Percentiles rank a stretch among this genome's conserved stretches.
Evolutionary conservation across 2,797 vertebrate genomes (phyloP).

Genomic region (Argya squamiceps): DNA sequence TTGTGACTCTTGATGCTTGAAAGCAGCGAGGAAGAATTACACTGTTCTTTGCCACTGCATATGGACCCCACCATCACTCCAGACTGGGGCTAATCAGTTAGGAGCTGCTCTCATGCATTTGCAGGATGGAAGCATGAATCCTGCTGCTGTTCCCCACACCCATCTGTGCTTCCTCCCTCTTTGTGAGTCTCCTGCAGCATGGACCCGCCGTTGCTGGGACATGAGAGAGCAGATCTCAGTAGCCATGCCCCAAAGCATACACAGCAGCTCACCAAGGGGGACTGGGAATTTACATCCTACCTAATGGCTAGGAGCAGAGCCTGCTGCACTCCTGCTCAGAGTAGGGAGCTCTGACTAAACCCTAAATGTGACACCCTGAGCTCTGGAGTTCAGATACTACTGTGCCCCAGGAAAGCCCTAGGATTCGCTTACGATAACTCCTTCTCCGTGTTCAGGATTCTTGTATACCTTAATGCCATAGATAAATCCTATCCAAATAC

Average conservation of each 20-base stretch:
- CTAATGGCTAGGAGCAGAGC: neutral
- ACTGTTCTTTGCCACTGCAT: neutral
- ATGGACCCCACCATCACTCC: neutral
- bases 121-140: neutral
- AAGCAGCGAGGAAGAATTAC: neutral
- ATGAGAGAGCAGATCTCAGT: neutral
- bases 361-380: neutral
- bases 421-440: neutral
- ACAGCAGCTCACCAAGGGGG: neutral
- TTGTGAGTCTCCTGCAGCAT: neutral
- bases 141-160: neutral
- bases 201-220: neutral
- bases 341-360: neutral
- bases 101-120: neutral
- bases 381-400: neutral
- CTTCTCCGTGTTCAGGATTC: neutral
- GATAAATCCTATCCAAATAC: neutral
- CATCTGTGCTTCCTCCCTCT: neutral
- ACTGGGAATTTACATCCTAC: neutral
- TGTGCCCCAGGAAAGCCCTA: accelerated
- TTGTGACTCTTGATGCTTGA: conserved; percentile 26
- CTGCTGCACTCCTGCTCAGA: neutral
- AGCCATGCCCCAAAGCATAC: neutral
- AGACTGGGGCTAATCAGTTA: neutral
- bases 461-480: neutral